Evolutionary conservation across 2,113 vertebrate genomes (phyloP).

Genomic region (Lampris megalopsis): DNA sequence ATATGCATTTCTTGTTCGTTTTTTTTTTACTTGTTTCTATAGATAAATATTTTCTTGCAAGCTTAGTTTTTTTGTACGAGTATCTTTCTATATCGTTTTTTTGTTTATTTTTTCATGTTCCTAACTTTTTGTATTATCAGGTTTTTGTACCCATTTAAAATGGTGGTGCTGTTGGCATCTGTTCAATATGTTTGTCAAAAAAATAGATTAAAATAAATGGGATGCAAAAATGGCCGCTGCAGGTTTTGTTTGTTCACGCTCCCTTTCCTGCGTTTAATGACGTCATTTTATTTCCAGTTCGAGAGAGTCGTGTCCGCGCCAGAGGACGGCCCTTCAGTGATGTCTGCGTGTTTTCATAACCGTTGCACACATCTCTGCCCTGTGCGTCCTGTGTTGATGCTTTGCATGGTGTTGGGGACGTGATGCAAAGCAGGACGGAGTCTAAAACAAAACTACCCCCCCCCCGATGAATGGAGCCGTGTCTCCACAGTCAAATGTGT

Average conservation of each 20-base stretch:
- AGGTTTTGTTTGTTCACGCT: too few species aligned
- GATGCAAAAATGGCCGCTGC: too few species aligned
- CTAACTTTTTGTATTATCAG: conserved; percentile 52
- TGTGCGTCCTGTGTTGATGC: neutral
- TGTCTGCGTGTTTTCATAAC: neutral
- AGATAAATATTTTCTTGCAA: conserved; percentile 30
- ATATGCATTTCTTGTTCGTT: conserved; percentile 34
- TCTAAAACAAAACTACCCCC: neutral
- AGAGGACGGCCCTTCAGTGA: too few species aligned
- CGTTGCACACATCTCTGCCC: neutral
- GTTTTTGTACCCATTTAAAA: conserved; percentile 19
- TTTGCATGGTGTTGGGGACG: conserved; percentile 34
- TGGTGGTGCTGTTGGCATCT: neutral
- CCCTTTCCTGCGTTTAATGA: too few species aligned
- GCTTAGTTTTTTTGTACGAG: conserved; percentile 53
- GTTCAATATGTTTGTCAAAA: neutral
- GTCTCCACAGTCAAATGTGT: conserved; percentile 18
- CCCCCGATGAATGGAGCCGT: conserved; percentile 8
- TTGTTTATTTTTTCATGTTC: conserved; percentile 1
- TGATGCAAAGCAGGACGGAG: conserved; percentile 20
- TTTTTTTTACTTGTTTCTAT: conserved; percentile 16
- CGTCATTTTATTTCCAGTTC: too few species aligned
- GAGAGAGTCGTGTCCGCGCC: too few species aligned
- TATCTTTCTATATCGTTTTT: conserved; percentile 33
- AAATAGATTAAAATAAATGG: conserved; percentile 51